phyloP scores from a whole-genome alignment of 2,888 invertebrate species.

The Ditylenchus weischeri region DNA sequence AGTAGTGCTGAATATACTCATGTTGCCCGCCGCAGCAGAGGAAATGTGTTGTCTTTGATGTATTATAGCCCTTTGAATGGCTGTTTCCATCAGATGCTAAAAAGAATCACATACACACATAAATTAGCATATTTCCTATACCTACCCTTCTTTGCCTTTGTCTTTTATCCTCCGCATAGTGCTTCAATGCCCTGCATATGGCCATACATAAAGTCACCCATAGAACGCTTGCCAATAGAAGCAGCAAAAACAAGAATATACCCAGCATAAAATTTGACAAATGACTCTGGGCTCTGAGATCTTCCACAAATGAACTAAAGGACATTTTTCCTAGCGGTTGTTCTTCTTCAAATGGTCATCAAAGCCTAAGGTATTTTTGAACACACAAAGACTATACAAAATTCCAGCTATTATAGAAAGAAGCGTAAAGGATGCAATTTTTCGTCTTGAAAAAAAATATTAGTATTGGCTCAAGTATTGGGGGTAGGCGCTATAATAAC shows the following conservation, averaged over 20 bases:
- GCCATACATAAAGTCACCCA: constrained; percentile 50
- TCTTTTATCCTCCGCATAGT: constrained; percentile 42
- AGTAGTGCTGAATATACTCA: neutral
- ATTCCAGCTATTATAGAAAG: too few relatives aligned
- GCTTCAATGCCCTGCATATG: constrained; percentile 40
- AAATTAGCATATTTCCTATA: too few relatives aligned
- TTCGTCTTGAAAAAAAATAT: too few relatives aligned
- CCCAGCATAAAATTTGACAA: constrained; percentile 25
- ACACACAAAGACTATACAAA: neutral
- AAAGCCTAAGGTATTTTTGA: neutral
- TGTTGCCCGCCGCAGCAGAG: neutral
- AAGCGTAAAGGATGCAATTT: too few relatives aligned
- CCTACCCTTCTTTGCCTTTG: constrained; percentile 43
- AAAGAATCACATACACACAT: neutral
- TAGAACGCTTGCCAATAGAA: constrained; percentile 45
- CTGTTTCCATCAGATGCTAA: constrained; percentile 8
- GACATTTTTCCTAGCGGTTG: neutral
- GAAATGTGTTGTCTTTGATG: constrained; percentile 5
- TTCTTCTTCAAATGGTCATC: neutral
- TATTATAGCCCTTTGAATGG: constrained; percentile 1
- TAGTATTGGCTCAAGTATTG: too few relatives aligned
- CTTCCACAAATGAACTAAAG: neutral
- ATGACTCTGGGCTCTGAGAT: constrained; percentile 17
- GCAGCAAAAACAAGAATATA: constrained; percentile 35
- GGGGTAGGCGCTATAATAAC: too few relatives aligned